phyloP scores from a whole-genome alignment of 1,140 invertebrate genomes.

The Ceratitis capitata region DNA sequence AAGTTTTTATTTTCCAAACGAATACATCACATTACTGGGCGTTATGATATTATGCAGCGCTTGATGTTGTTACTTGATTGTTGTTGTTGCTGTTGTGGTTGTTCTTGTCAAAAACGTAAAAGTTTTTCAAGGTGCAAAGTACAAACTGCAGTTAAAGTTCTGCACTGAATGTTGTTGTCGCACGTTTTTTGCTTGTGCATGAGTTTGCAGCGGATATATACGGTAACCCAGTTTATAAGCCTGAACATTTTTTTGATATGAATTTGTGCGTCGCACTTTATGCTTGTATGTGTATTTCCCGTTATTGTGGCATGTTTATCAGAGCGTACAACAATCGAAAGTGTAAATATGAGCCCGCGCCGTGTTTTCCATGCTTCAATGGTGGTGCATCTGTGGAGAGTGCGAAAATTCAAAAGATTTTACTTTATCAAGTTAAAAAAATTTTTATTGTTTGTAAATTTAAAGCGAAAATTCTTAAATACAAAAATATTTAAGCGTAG shows the following conservation, averaged over 20 bases:
- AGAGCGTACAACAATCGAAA: constrained; percentile 3
- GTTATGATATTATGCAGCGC: neutral
- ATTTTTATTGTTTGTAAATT: no score
- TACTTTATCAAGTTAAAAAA: no score
- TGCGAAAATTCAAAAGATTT: neutral
- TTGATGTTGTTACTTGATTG: neutral
- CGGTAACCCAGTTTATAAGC: neutral
- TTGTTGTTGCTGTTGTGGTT: neutral
- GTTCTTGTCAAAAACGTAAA: neutral
- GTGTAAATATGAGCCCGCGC: neutral
- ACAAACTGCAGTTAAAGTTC: constrained; percentile 21
- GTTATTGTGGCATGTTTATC: constrained; percentile 25
- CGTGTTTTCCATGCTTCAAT: neutral
- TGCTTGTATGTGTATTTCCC: neutral
- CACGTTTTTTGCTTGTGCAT: neutral
- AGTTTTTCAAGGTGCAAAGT: constrained; percentile 35
- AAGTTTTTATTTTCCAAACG: neutral
- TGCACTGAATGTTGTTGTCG: neutral
- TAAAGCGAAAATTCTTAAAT: no score
- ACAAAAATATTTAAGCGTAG: no score
- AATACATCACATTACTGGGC: neutral
- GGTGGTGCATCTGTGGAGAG: neutral
- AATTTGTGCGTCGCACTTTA: neutral
- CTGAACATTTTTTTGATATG: neutral
- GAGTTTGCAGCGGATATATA: neutral